Evolutionary conservation across 2,797 vertebrate genomes (phyloP), one percentile per base, ranked within the genome.

Genomic region (Rousettus madagascariensis): DNA sequence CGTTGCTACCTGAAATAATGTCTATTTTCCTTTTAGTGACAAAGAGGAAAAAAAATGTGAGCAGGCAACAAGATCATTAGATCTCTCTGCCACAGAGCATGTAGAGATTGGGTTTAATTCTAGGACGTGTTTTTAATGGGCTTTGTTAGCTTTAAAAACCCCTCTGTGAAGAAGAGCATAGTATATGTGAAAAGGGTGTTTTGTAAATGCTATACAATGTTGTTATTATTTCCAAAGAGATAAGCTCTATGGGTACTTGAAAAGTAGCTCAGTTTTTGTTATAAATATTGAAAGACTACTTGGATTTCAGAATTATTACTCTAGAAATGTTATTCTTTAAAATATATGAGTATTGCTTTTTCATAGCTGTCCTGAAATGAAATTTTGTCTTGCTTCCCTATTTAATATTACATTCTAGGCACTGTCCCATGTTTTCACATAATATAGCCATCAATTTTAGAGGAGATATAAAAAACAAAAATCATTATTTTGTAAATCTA

Each of bases 261-360:
- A 91, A 91, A 87, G n/a, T 26, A 71, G 30, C n/a, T 79, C 22
- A 43, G 15, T 66, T 49, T 95, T 74, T 85, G 24, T 68, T 92
- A 38, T 72, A 94, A 78, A 28, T 51, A 55, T 51, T 80, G 57
- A 86, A 80, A 80, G 53, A 3, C 30, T 41, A 80, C 49, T 74
- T 72, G 20, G 55, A 93, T 94, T 89, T 94, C 30, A 38, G 61
- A 84, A 69, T 68, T 46, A 82, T 12, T 61, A n/a, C 33, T 86
- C 86, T 69, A 49, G 20, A 86, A 80, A 85, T 72, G 22, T 49
- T 75, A 43, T 17, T 90, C 69, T 71, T 55, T 57, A 57, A 78
- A 78, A 78, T 59, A 22, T 30, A 49, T 77, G 41, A 77, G 43
- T 43, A 71, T 71, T 66, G 8, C 17, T 66, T 79, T 93, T 86